A percentile compares a stretch with the other conserved stretches of the same genome.
Evolutionary conservation across 2,888 invertebrate species (phyloP).

Genomic region (Troglohyphantes excavatus): DNA sequence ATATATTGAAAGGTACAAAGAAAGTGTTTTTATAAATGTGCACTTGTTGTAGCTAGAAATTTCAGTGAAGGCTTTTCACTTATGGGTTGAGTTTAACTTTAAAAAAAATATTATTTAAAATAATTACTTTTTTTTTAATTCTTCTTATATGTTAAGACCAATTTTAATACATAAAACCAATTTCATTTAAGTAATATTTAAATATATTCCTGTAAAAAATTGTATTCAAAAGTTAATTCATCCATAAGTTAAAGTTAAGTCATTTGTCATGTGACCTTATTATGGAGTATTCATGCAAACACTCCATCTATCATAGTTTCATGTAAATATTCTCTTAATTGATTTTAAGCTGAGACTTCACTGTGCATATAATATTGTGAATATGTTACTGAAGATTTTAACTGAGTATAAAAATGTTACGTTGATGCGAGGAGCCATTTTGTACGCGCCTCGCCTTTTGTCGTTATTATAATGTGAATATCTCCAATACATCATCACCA

Average conservation of each 20-base stretch:
- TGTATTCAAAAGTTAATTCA: not conserved
- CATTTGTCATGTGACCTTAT: too few relatives aligned
- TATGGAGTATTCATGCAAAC: not conserved
- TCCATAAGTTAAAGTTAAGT: too few relatives aligned
- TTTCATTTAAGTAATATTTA: too few relatives aligned
- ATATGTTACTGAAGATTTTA: constrained; percentile 73
- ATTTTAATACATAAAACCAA: too few relatives aligned
- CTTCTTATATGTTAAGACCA: too few relatives aligned
- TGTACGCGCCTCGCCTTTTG: constrained; percentile 32
- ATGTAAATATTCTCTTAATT: constrained; percentile 10
- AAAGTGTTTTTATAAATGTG: constrained; percentile 61
- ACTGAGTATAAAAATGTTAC: constrained; percentile 34
- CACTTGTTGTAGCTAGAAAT: constrained; percentile 65
- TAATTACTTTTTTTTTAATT: too few relatives aligned
- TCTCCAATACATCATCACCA: constrained; percentile 63
- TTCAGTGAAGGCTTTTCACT: constrained; percentile 10
- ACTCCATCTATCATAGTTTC: not conserved
- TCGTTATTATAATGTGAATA: constrained; percentile 70
- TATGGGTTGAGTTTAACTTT: constrained; percentile 17
- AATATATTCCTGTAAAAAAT: too few relatives aligned
- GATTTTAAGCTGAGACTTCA: constrained; percentile 41
- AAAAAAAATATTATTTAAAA: too few relatives aligned
- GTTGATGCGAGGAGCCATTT: constrained; percentile 33
- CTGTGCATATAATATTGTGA: constrained; percentile 62
- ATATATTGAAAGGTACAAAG: not conserved